Evolutionary conservation across 2,113 vertebrate genomes (phyloP), one percentile per base, ranked within the genome.

Genomic region (Progne subis): DNA sequence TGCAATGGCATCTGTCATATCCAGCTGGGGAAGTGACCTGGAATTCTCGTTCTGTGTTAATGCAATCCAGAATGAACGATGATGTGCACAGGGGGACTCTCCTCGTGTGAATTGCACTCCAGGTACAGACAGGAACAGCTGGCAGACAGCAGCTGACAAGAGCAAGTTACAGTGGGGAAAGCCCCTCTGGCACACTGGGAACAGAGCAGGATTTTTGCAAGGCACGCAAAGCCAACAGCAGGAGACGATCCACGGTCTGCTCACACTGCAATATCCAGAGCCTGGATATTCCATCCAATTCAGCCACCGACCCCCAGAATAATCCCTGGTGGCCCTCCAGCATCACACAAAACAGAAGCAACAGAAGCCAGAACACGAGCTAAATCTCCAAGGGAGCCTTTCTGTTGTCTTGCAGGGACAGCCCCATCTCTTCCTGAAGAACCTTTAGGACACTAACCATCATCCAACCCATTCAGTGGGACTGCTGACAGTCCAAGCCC

Each of bases 151-250:
- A 82, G 79, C 79, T 90, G 86, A 37, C 53, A 61, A 60, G 53
- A 49, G 68, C 19, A 39, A 39, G 71, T 8, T 37, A 37, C 29
- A 39, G 41, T 6, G n/a, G 46, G 80, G 60, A 80, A 70, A 67
- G 12, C 37, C 46, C 52, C 75, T 68, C 78, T 2, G 4, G 64
- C 80, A 78, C 2, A 31, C 31, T 1, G 0, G 65, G 2, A 3
- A 39, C 72, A 55, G 70, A 85, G 34, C 53, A 12, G 39, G 34
- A 15, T 39, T 92, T 70, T 21, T 39, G 34, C 52, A 63, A 47
- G 34, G 57, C 31, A 44, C 0, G 0, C 1, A 57, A 56, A 88
- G 26, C 19, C 52, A 49, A 17, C 37, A 37, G 52, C 0, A 72
- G 37, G 32, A 86, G 55, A 49, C 39, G 28, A 12, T 74, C 56